Conservation (phyloP, 2,888 invertebrate genomes). For the Athalia rosae region DNA sequence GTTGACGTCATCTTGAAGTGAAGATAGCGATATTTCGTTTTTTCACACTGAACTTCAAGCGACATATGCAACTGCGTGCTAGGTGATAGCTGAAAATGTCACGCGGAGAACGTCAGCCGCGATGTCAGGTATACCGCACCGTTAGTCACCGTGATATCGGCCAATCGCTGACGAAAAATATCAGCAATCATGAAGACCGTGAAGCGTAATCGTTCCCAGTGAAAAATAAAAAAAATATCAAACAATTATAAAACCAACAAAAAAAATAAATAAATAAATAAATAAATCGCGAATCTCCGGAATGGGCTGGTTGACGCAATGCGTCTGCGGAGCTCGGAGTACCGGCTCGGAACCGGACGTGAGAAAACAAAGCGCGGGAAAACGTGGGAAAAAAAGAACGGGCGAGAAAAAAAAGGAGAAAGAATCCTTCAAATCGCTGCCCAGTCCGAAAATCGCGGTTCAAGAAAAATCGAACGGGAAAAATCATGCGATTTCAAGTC, state of each 20-base stretch:
- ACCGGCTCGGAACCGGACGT: slow-evolving; percentile 43
- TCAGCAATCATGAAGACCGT: slow-evolving; percentile 12
- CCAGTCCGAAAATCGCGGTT: background rate
- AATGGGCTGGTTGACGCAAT: slow-evolving; percentile 57
- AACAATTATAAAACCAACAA: no score
- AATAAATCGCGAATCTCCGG: background rate
- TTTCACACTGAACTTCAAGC: slow-evolving; percentile 2
- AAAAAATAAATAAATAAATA: no score
- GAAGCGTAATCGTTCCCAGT: background rate
- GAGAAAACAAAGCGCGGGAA: slow-evolving; percentile 36
- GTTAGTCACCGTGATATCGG: slow-evolving; percentile 2
- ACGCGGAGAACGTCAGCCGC: background rate
- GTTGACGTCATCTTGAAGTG: no score
- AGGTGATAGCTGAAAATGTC: slow-evolving; percentile 20
- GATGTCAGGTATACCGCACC: slow-evolving; percentile 28
- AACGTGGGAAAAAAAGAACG: slow-evolving; percentile 35
- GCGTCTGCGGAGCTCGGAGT: slow-evolving; percentile 54
- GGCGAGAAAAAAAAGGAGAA: slow-evolving; percentile 15
- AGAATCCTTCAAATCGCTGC: background rate
- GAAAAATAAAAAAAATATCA: background rate
- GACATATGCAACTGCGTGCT: background rate
- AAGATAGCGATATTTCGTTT: no score
- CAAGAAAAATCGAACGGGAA: background rate
- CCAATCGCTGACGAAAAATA: background rate
- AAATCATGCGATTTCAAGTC: background rate